Evolutionary conservation across 2,797 vertebrate genomes (phyloP).

Genomic region (Gila robusta): DNA sequence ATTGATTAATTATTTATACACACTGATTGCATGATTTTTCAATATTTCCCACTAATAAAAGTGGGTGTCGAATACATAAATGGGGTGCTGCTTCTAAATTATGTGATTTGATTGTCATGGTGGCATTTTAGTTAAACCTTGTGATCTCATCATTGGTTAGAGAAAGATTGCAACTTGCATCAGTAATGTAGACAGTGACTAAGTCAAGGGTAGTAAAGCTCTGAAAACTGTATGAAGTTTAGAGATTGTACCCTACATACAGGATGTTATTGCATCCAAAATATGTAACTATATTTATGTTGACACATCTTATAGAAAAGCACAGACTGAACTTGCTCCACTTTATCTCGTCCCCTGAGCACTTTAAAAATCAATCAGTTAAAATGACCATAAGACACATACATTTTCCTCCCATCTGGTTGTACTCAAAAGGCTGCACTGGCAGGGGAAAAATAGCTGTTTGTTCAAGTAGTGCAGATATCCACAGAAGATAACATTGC

Average conservation of each 20-base stretch:
- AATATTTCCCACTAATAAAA: neutral
- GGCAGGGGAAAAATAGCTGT: constrained; percentile 7
- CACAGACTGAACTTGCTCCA: neutral
- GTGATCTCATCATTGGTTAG: neutral
- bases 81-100: neutral
- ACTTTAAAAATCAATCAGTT: neutral
- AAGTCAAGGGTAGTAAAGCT: neutral
- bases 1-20: neutral
- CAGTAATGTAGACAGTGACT: neutral
- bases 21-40: neutral
- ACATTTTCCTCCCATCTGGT: constrained; percentile 10
- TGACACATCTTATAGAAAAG: neutral
- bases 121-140: neutral
- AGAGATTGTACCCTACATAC: neutral
- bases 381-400: constrained; percentile 10
- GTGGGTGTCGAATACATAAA: neutral
- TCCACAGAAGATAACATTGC: constrained; percentile 15
- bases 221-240: neutral
- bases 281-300: neutral
- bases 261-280: neutral
- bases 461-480: constrained; percentile 15
- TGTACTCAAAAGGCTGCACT: neutral
- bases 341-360: neutral
- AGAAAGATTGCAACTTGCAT: neutral
- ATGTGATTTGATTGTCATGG: neutral